Evolutionary conservation across 1,140 invertebrate species (phyloP), one percentile per base, ranked within the genome.

Genomic region (Drosophila tropicalis): DNA sequence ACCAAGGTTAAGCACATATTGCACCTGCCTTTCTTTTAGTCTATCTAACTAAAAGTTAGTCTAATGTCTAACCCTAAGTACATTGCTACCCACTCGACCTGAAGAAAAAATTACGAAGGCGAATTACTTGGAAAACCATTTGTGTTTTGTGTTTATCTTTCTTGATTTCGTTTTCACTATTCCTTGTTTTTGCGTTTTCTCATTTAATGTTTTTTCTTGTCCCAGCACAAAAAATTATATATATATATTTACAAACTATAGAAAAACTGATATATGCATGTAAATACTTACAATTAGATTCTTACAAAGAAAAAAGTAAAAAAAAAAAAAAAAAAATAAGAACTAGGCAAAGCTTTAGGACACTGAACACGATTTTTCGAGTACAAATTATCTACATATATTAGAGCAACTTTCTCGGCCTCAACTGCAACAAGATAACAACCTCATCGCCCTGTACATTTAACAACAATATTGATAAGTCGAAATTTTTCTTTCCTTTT

Each of bases 171-270:
- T 40, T 44, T 67, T n/a, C 40, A 40, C 55, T 34, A 40, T 60
- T 29, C 51, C 56, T 44, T 62, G 15, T 40, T 15, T 65, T 15
- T 70, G 13, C 62, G 71, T 55, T 72, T 60, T 63, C 51, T 36
- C 72, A 67, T 29, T 65, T 36, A 66, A 34, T 55, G 63, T 75
- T 75, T 40, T 75, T 67, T 76, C 54, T 74, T 63, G 77, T 89
- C 84, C 84, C 84, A 89, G 84, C 84, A 89, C 84, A 78, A 71
- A 79, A 29, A 83, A 81, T 84, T 80, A 57, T 68, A 68, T 67
- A 76, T 65, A 65, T 72, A 71, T 80, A 72, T 25, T 4, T 67
- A 86, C 15, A 22, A 17, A 19, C 44, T 17, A 47, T 17, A 47
- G n/a, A 44, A 47, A 51, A 51, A 12, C 17, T 22, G 44, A 51